These are phyloP conservation scores for Rhinogobius similis DNA, from an alignment of 2,113 vertebrate species.

Conservation along the genomic window DNA sequence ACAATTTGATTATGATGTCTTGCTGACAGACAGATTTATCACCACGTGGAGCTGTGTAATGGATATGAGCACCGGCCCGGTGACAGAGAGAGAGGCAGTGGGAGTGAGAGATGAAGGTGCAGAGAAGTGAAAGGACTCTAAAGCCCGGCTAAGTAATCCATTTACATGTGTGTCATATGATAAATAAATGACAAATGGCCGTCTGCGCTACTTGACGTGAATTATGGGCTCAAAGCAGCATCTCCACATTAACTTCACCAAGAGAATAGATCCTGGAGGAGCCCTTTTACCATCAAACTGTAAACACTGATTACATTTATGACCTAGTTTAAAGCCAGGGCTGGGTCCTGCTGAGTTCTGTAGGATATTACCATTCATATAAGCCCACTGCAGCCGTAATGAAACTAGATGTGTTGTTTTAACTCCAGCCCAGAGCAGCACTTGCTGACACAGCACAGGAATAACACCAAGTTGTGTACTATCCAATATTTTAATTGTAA, in stretches of 20 bases:
- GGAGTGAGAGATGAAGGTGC: conserved; percentile 45
- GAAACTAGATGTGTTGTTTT: conserved; percentile 47
- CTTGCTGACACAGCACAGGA: conserved; percentile 35
- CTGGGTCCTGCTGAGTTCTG: conserved; percentile 34
- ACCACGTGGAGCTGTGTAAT: conserved; percentile 72
- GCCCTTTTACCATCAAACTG: conserved; percentile 51
- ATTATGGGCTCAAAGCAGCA: conserved; percentile 45
- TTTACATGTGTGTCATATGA: conserved; percentile 61
- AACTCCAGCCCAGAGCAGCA: conserved; percentile 5
- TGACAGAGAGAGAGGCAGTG: conserved; percentile 51
- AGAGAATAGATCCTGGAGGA: conserved; percentile 61
- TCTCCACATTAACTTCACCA: conserved; percentile 49
- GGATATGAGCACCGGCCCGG: conserved; percentile 70
- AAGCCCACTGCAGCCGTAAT: conserved; percentile 31
- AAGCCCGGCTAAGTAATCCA: conserved; percentile 59
- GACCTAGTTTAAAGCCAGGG: conserved; percentile 32
- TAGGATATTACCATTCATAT: conserved; percentile 34
- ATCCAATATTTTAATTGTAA: conserved; percentile 14
- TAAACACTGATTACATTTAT: conserved; percentile 64
- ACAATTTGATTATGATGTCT: conserved; percentile 83
- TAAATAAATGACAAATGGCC: conserved; percentile 68
- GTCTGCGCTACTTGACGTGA: conserved; percentile 44
- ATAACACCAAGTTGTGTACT: conserved; percentile 21
- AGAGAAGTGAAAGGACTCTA: conserved; percentile 53
- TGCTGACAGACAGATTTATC: conserved; percentile 80